Conservation (phyloP, 2,113 vertebrate species). For the Platysteira castanea region DNA sequence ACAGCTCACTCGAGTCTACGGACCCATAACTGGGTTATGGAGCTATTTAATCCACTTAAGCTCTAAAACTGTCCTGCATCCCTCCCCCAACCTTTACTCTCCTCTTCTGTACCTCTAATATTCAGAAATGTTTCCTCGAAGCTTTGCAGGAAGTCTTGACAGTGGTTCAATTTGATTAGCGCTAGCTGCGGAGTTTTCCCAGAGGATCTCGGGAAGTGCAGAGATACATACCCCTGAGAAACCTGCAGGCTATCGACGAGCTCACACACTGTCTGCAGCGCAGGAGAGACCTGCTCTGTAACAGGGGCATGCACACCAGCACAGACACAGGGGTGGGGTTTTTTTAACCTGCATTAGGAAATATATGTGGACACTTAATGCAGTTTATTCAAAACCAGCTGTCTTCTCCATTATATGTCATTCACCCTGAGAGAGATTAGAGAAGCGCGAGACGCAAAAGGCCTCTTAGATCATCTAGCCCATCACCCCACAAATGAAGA, state of each 20-base stretch:
- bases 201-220: not conserved
- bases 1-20: not conserved
- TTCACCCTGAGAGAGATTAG: not conserved
- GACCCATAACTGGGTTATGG: conserved; percentile 63
- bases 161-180: conserved; percentile 51
- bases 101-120: conserved; percentile 38
- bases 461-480: conserved; percentile 40
- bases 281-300: not conserved
- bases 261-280: not conserved
- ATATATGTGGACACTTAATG: not conserved
- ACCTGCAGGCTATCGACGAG: not conserved
- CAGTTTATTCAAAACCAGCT: conserved; percentile 44
- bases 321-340: not conserved
- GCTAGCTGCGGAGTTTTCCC: conserved; percentile 20
- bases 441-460: not conserved
- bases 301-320: not conserved
- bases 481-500: conserved; percentile 51
- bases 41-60: conserved; percentile 71
- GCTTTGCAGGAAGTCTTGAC: conserved; percentile 52
- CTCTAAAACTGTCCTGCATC: conserved; percentile 47
- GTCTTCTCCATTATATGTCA: conserved; percentile 13
- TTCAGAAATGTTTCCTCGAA: conserved; percentile 47
- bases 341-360: conserved; percentile 9
- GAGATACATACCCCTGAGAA: not conserved
- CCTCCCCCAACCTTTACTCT: conserved; percentile 50